Evolutionary conservation across 2,797 vertebrate species (phyloP).

Genomic region (Coluber constrictor): DNA sequence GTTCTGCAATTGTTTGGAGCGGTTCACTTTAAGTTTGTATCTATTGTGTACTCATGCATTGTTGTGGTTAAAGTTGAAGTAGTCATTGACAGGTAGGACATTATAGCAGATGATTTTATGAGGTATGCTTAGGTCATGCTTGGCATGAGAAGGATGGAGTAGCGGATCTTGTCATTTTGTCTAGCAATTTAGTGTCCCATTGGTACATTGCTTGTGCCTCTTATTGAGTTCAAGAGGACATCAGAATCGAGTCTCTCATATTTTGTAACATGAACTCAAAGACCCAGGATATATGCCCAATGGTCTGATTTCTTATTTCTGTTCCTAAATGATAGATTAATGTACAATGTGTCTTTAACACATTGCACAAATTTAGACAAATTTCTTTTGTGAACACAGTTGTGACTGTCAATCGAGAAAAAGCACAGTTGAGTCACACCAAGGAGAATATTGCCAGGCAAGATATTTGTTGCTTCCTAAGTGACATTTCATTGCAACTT

Average conservation of each 20-base stretch:
- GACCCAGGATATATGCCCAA: not conserved
- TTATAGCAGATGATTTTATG: too few relatives aligned
- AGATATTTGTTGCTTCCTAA: conserved; percentile 17
- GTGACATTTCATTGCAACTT: conserved; percentile 25
- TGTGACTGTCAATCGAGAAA: not conserved
- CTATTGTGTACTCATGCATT: too few relatives aligned
- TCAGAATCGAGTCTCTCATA: conserved; percentile 7
- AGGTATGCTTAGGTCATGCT: too few relatives aligned
- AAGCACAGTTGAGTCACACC: conserved; percentile 21
- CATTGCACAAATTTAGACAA: too few relatives aligned
- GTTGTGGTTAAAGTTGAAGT: too few relatives aligned
- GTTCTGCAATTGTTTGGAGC: too few relatives aligned
- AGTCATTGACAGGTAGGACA: too few relatives aligned
- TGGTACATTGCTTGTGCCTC: not conserved
- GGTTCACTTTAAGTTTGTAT: too few relatives aligned
- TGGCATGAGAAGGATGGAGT: not conserved
- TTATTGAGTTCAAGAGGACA: accelerated
- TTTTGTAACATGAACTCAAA: conserved; percentile 2
- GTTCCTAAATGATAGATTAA: not conserved
- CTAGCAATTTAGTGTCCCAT: not conserved
- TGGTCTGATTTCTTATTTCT: conserved; percentile 43
- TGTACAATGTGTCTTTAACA: accelerated
- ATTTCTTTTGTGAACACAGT: not conserved
- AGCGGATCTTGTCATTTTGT: not conserved
- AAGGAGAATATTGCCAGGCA: not conserved